Conservation (phyloP, 30 jellyfish, hydroid and myxozoan species). For the Nemopilema nomurai region DNA sequence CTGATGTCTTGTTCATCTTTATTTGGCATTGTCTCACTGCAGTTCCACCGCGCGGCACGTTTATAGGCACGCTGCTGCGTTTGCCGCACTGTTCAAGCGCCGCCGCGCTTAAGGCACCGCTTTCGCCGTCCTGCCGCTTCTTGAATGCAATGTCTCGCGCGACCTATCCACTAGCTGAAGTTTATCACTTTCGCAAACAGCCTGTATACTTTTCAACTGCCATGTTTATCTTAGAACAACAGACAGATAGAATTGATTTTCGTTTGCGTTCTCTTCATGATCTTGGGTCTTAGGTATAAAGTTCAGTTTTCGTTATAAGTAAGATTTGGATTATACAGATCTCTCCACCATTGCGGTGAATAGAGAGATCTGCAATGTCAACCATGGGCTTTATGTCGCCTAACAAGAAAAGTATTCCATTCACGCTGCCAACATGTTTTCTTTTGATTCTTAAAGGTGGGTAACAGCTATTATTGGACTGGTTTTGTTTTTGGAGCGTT, state of each 20-base stretch:
- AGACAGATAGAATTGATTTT: background rate
- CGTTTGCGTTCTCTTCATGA: background rate
- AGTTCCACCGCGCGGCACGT: too few species aligned
- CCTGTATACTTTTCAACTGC: background rate
- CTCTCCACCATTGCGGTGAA: background rate
- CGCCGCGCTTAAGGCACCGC: too few species aligned
- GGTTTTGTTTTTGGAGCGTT: background rate
- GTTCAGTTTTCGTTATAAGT: background rate
- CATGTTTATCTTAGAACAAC: background rate
- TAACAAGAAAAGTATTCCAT: background rate
- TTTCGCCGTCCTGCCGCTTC: background rate
- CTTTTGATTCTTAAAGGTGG: too few species aligned
- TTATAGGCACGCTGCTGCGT: too few species aligned
- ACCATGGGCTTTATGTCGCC: background rate
- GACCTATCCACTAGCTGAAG: background rate
- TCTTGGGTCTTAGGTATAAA: too few species aligned
- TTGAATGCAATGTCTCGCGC: background rate
- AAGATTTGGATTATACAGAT: background rate
- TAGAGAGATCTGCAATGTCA: background rate
- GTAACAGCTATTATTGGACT: background rate
- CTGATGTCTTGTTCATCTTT: too few species aligned
- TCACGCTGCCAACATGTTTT: background rate
- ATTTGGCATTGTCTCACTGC: too few species aligned
- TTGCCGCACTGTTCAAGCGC: background rate
- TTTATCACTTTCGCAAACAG: background rate